These are phyloP conservation scores for Callinectes sapidus DNA, from an alignment of 2,888 invertebrate genomes.

Conservation along the genomic window DNA sequence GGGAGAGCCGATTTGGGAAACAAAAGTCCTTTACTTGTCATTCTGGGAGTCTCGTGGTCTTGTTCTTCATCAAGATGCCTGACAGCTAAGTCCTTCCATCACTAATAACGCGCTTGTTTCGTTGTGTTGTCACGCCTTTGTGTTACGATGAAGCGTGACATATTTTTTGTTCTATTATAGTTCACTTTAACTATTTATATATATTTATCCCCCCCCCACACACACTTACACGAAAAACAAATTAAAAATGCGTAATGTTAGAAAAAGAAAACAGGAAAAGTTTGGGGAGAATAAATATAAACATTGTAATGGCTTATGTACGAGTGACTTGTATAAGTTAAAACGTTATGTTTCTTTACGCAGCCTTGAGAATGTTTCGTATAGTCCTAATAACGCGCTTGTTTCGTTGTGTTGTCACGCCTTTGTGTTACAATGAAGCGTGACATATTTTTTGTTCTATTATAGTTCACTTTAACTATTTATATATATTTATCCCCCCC, in stretches of 20 bases:
- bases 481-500: background rate
- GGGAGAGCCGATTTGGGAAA: too few species aligned
- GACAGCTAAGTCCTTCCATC: background rate
- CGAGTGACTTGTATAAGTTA: background rate
- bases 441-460: background rate
- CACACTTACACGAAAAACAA: background rate
- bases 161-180: background rate
- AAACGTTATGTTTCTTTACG: background rate
- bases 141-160: background rate
- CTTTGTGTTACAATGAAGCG: background rate
- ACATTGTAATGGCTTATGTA: background rate
- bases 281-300: background rate
- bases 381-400: background rate
- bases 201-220: background rate
- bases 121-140: background rate
- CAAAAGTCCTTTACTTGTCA: background rate
- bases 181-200: background rate
- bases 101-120: background rate
- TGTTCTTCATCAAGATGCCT: background rate
- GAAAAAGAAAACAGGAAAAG: background rate
- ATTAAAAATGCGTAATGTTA: background rate
- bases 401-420: background rate
- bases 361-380: background rate
- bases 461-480: background rate
- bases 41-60: background rate